Conservation (phyloP, 1,140 invertebrate genomes). For the Drosophila pruinosa region DNA sequence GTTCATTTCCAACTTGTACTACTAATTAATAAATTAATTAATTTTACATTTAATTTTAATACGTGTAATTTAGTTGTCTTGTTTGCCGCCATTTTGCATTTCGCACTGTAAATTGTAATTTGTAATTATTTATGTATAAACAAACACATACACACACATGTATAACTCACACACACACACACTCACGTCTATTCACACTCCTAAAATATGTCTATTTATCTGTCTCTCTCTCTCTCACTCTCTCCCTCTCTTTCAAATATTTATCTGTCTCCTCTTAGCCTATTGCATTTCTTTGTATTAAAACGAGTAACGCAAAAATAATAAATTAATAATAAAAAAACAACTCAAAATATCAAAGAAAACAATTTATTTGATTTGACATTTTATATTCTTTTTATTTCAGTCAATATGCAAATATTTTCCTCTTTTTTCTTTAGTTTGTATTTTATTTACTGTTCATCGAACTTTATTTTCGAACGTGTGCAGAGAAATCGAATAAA, state of each 20-base stretch:
- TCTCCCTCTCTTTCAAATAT: slow-evolving; percentile 12
- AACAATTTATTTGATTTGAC: slow-evolving; percentile 12
- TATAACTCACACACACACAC: slow-evolving; percentile 23
- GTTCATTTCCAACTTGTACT: slow-evolving; percentile 5
- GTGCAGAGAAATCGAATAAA: slow-evolving; percentile 76
- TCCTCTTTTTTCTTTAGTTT: neutral
- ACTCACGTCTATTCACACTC: slow-evolving; percentile 4
- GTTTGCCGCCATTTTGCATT: slow-evolving; percentile 55
- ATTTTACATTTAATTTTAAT: slow-evolving; percentile 65
- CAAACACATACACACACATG: slow-evolving; percentile 28
- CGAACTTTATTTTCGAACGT: slow-evolving; percentile 47
- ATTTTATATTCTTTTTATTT: neutral
- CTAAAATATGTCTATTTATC: neutral
- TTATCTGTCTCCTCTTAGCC: slow-evolving; percentile 49
- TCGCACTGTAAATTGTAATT: slow-evolving; percentile 77
- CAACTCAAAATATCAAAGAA: slow-evolving; percentile 24
- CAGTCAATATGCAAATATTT: slow-evolving; percentile 3
- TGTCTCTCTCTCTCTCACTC: neutral
- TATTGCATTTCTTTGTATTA: slow-evolving; percentile 74
- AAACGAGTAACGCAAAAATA: slow-evolving; percentile 62
- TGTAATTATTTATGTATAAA: slow-evolving; percentile 81
- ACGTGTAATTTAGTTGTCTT: slow-evolving; percentile 47
- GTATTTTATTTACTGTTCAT: neutral
- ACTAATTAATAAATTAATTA: slow-evolving; percentile 44
- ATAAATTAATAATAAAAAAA: slow-evolving; percentile 63